Percentiles rank a stretch among this genome's conserved stretches.
These are phyloP conservation scores for Vollenhovia emeryi DNA, from an alignment of 1,140 invertebrate species.

Conservation along the genomic window DNA sequence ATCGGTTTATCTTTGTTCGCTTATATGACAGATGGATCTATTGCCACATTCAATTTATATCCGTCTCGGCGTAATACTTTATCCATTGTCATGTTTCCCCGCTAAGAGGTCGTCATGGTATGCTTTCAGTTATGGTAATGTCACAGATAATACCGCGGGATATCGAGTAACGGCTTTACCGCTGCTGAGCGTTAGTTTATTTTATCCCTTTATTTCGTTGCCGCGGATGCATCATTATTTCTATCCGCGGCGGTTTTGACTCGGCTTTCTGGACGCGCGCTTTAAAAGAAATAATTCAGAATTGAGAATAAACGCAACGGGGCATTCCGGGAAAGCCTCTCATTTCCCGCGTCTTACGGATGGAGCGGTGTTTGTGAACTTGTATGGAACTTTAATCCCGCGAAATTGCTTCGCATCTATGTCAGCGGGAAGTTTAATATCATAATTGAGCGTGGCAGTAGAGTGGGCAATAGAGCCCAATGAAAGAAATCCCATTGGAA, in stretches of 20 bases:
- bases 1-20: constrained; percentile 50
- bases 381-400: constrained; percentile 66
- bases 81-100: constrained; percentile 41
- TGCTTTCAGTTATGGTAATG: constrained; percentile 41
- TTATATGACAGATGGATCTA: constrained; percentile 44
- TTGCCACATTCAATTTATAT: constrained; percentile 34
- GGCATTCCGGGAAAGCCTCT: constrained; percentile 27
- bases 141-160: constrained; percentile 39
- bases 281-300: constrained; percentile 48
- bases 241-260: not conserved
- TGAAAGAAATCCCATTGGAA: constrained; percentile 43
- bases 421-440: constrained; percentile 54
- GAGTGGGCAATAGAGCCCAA: constrained; percentile 29
- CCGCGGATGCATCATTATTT: constrained; percentile 33
- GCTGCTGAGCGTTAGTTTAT: constrained; percentile 9
- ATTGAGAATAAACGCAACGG: constrained; percentile 1
- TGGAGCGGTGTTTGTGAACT: constrained; percentile 54
- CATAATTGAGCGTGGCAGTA: constrained; percentile 46
- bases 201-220: constrained; percentile 12
- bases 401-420: constrained; percentile 48
- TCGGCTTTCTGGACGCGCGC: not conserved
- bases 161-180: not conserved
- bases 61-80: constrained; percentile 32
- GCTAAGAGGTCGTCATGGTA: constrained; percentile 40
- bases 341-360: constrained; percentile 29